Percentiles rank a stretch among this genome's conserved stretches.
These are phyloP conservation scores for Ondatra zibethicus DNA, from an alignment of 2,113 vertebrate species.

Conservation along the genomic window DNA sequence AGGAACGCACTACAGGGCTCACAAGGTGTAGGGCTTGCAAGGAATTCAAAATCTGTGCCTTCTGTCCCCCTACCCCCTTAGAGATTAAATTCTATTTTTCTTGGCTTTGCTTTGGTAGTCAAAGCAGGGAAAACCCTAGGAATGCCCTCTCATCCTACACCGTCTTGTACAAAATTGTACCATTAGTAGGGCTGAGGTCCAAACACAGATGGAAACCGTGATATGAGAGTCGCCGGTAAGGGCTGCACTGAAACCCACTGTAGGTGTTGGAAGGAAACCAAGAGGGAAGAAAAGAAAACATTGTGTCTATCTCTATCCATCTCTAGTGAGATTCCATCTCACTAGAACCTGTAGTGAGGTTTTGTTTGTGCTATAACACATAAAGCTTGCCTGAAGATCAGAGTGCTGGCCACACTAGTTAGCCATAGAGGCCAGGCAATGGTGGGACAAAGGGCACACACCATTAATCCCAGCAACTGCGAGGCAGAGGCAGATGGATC, in stretches of 20 bases:
- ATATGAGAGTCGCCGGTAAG: background rate
- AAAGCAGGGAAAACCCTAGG: conserved; percentile 45
- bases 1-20: background rate
- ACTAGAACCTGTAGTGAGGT: conserved; percentile 43
- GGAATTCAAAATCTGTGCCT: background rate
- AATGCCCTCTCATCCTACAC: conserved; percentile 18
- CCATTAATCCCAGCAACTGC: too few relatives aligned
- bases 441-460: too few relatives aligned
- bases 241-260: background rate
- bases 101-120: background rate
- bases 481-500: too few relatives aligned
- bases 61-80: background rate
- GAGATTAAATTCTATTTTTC: background rate
- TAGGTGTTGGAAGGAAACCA: conserved; percentile 63
- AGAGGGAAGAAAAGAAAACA: conserved; percentile 49
- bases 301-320: conserved; percentile 61
- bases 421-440: too few relatives aligned
- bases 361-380: too few relatives aligned
- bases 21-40: background rate
- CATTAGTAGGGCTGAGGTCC: background rate
- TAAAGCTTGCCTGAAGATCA: too few relatives aligned
- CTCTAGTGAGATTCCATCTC: conserved; percentile 62
- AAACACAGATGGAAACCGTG: background rate
- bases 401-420: too few relatives aligned
- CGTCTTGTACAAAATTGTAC: background rate